phyloP scores from a whole-genome alignment of 2,888 invertebrate species.

The Lithosia quadra region DNA sequence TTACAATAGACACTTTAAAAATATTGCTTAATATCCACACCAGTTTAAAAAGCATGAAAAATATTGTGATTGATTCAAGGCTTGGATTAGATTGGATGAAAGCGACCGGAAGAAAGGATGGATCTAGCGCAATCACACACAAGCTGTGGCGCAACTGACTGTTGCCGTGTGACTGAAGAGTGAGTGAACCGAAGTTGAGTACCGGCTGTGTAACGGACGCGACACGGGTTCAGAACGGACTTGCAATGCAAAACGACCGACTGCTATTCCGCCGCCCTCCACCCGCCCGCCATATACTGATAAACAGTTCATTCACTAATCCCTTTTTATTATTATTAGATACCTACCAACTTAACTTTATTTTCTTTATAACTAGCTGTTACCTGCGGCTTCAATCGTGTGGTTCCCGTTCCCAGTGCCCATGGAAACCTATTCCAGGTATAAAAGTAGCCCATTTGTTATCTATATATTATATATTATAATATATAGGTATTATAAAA shows the following conservation, averaged over 20 bases:
- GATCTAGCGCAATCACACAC: slow-evolving; percentile 55
- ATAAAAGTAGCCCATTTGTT: too few relatives aligned
- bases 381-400: too few relatives aligned
- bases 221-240: slow-evolving; percentile 62
- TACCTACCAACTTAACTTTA: too few relatives aligned
- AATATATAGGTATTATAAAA: too few relatives aligned
- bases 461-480: too few relatives aligned
- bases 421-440: too few relatives aligned
- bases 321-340: slow-evolving; percentile 42
- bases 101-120: slow-evolving; percentile 39
- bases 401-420: too few relatives aligned
- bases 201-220: slow-evolving; percentile 57
- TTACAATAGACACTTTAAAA: slow-evolving; percentile 46
- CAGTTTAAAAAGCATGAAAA: slow-evolving; percentile 34
- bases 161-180: slow-evolving; percentile 83
- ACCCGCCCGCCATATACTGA: slow-evolving; percentile 56
- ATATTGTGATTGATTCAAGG: slow-evolving; percentile 22
- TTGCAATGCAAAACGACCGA: slow-evolving; percentile 72
- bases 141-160: slow-evolving; percentile 78
- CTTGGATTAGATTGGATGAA: slow-evolving; percentile 30
- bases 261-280: slow-evolving; percentile 50
- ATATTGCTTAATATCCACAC: slow-evolving; percentile 32
- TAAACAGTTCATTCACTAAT: slow-evolving; percentile 64
- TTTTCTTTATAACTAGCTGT: too few relatives aligned
- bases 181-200: slow-evolving; percentile 59